phyloP scores from a whole-genome alignment of 1,140 invertebrate genomes.

The Macrostomum lignano region DNA sequence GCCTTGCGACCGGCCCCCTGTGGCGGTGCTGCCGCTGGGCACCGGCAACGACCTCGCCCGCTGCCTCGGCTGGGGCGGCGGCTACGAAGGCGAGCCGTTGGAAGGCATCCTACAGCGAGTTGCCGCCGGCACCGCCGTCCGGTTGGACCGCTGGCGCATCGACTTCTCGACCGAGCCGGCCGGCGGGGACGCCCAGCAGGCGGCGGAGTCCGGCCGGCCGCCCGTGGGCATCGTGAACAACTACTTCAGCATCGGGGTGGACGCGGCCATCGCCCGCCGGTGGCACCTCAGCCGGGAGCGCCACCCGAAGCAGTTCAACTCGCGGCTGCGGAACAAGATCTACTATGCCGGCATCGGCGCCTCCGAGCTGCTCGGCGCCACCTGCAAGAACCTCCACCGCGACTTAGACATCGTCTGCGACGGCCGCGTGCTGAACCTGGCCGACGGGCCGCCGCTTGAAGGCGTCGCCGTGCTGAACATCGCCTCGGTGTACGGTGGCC shows the following conservation, averaged over 20 bases:
- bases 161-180: slow-evolving; percentile 41
- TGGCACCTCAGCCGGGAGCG: slow-evolving; percentile 81
- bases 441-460: slow-evolving; percentile 61
- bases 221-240: slow-evolving; percentile 91
- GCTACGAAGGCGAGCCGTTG: slow-evolving; percentile 69
- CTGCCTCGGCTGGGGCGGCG: slow-evolving; percentile 74
- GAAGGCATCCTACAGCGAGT: slow-evolving; percentile 45
- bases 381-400: slow-evolving; percentile 83
- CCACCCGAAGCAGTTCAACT: slow-evolving; percentile 88
- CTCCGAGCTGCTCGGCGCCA: slow-evolving; percentile 73
- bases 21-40: slow-evolving; percentile 65
- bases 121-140: slow-evolving; percentile 17
- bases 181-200: slow-evolving; percentile 20
- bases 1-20: slow-evolving; percentile 45
- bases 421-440: slow-evolving; percentile 55
- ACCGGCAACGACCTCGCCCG: slow-evolving; percentile 77
- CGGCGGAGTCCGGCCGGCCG: slow-evolving; percentile 33
- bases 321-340: too few species aligned
- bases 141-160: slow-evolving; percentile 76
- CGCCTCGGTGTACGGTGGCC: slow-evolving; percentile 76
- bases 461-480: slow-evolving; percentile 79
- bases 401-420: slow-evolving; percentile 83
- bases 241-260: slow-evolving; percentile 82
- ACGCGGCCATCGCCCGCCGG: slow-evolving; percentile 81
- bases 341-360: too few species aligned